These are phyloP conservation scores for Brachyptera putata DNA, from an alignment of 2,888 invertebrate genomes.

Conservation along the genomic window DNA sequence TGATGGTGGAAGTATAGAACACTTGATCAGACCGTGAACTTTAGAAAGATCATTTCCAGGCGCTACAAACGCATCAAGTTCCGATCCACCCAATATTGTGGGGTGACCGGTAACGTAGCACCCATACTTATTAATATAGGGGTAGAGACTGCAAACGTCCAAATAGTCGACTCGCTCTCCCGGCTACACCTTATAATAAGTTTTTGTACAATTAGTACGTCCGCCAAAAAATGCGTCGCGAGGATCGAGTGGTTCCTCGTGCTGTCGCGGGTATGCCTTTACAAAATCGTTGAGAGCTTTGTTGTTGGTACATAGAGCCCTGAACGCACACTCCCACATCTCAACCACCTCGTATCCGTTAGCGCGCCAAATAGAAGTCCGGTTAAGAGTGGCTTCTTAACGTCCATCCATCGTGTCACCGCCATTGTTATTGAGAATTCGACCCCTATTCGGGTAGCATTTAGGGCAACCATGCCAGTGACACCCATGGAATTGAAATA, in stretches of 20 bases:
- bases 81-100: slow-evolving; percentile 23
- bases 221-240: slow-evolving; percentile 38
- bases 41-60: background rate
- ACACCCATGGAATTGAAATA: slow-evolving; percentile 20
- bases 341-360: slow-evolving; percentile 21
- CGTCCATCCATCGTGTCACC: background rate
- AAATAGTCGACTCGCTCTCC: slow-evolving; percentile 37
- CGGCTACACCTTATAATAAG: slow-evolving; percentile 33
- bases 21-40: slow-evolving; percentile 36
- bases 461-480: slow-evolving; percentile 20
- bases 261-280: background rate
- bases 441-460: background rate
- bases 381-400: background rate
- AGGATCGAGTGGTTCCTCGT: slow-evolving; percentile 26
- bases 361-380: background rate
- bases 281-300: background rate
- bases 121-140: slow-evolving; percentile 37
- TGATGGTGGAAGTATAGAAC: slow-evolving; percentile 35
- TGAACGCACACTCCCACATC: slow-evolving; percentile 31
- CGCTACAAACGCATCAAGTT: background rate
- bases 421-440: background rate
- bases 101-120: slow-evolving; percentile 39
- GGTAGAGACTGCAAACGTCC: slow-evolving; percentile 38
- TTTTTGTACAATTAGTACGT: slow-evolving; percentile 34
- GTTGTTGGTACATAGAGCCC: background rate